Evolutionary conservation across 1,140 invertebrate species (phyloP).

Genomic region (Periplaneta americana): DNA sequence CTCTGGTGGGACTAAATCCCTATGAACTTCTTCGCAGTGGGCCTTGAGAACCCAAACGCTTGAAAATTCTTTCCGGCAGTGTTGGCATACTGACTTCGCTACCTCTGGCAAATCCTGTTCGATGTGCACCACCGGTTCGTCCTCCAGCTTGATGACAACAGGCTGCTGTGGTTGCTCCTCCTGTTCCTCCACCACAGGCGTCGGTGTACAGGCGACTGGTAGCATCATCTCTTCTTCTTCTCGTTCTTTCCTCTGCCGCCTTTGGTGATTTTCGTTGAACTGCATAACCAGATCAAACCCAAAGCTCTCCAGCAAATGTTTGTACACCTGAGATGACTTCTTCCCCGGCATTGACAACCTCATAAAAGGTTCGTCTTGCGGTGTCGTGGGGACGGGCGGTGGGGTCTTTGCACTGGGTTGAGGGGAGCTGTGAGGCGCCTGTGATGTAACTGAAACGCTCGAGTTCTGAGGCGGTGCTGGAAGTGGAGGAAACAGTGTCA

Average conservation of each 20-base stretch:
- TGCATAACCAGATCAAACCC: conserved; percentile 96
- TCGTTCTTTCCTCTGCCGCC: conserved; percentile 39
- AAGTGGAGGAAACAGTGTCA: conserved; percentile 51
- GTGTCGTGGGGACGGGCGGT: conserved; percentile 25
- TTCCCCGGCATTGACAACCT: conserved; percentile 43
- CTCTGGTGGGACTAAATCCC: conserved; percentile 81
- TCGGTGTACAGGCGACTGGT: background rate
- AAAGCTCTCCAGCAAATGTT: conserved; percentile 85
- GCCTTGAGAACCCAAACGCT: conserved; percentile 94
- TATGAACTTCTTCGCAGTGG: conserved; percentile 92
- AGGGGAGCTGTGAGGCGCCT: conserved; percentile 23
- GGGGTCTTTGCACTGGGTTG: conserved; percentile 26
- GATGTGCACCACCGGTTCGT: background rate
- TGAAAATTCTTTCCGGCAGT: conserved; percentile 90
- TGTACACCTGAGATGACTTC: conserved; percentile 79
- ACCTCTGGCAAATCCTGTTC: conserved; percentile 49
- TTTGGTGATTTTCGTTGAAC: conserved; percentile 87
- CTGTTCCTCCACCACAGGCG: background rate
- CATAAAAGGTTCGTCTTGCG: conserved; percentile 13
- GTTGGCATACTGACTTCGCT: conserved; percentile 68
- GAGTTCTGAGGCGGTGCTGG: conserved; percentile 27
- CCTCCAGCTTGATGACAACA: background rate
- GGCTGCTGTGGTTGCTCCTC: background rate
- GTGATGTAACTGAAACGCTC: background rate
- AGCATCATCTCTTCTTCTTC: conserved; percentile 19